A percentile compares a stretch with the other conserved stretches of the same genome.
phyloP scores from a whole-genome alignment of 2,113 vertebrate genomes.

The Galbula dea region DNA sequence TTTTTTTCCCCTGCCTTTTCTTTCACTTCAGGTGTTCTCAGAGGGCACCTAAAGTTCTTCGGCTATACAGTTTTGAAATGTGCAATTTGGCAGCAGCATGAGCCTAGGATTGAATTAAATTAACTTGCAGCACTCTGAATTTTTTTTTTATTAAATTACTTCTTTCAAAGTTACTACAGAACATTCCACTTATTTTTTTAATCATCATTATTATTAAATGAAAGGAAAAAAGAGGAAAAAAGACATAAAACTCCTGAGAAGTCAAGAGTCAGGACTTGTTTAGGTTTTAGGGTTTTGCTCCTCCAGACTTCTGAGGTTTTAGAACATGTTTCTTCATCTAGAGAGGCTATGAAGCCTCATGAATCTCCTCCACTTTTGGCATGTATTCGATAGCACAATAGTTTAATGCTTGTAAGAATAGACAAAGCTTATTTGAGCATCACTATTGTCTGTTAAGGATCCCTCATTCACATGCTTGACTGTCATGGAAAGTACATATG shows the following conservation, averaged over 20 bases:
- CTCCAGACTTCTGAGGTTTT: slow-evolving; percentile 26
- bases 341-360: neutral
- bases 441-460: neutral
- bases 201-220: slow-evolving; percentile 64
- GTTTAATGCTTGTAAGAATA: neutral
- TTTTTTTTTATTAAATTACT: slow-evolving; percentile 81
- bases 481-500: neutral
- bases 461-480: neutral
- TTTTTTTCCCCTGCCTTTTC: slow-evolving; percentile 28
- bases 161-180: slow-evolving; percentile 74
- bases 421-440: neutral
- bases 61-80: slow-evolving; percentile 73
- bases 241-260: slow-evolving; percentile 37
- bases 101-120: slow-evolving; percentile 77
- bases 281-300: slow-evolving; percentile 33
- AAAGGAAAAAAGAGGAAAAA: neutral
- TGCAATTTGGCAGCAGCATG: slow-evolving; percentile 77
- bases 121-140: slow-evolving; percentile 76
- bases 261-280: slow-evolving; percentile 47
- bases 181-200: slow-evolving; percentile 68
- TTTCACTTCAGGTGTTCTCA: slow-evolving; percentile 73
- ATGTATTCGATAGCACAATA: neutral
- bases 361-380: neutral
- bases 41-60: slow-evolving; percentile 76
- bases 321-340: neutral